Evolutionary conservation across 2,113 vertebrate species (phyloP).

Genomic region (Danionella cerebrum): DNA sequence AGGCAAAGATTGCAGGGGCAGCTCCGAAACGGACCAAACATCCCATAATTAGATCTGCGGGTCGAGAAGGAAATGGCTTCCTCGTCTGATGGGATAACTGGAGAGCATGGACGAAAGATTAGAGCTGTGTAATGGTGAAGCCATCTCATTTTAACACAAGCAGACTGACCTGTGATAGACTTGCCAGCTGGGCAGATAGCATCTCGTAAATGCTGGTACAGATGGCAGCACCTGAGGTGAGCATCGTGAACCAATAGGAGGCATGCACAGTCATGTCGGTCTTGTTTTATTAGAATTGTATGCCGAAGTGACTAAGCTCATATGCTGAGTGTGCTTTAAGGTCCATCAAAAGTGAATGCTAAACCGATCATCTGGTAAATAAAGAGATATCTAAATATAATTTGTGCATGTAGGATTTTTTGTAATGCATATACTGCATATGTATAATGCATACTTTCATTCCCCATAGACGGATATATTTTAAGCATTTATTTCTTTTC

Average conservation of each 20-base stretch:
- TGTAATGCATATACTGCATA: too few relatives aligned
- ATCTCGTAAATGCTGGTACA: slow-evolving; percentile 12
- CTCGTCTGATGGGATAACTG: slow-evolving; percentile 32
- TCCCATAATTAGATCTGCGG: slow-evolving; percentile 35
- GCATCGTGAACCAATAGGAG: not conserved
- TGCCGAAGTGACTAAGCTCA: not conserved
- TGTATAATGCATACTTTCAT: too few relatives aligned
- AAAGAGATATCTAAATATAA: too few relatives aligned
- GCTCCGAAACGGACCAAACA: slow-evolving; percentile 17
- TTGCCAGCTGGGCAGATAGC: slow-evolving; percentile 15
- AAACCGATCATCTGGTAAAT: too few relatives aligned
- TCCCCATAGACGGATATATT: too few relatives aligned
- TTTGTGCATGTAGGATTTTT: too few relatives aligned
- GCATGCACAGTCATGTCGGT: slow-evolving; percentile 7
- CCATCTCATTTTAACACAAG: slow-evolving; percentile 23
- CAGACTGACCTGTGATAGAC: slow-evolving; percentile 10
- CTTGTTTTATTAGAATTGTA: not conserved
- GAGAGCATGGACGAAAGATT: slow-evolving; percentile 27
- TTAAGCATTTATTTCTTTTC: too few relatives aligned
- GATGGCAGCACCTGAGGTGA: not conserved
- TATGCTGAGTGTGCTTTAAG: not conserved
- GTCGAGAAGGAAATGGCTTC: slow-evolving; percentile 28
- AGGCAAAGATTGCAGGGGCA: slow-evolving; percentile 25
- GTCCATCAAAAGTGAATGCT: not conserved
- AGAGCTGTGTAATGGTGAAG: slow-evolving; percentile 24